Evolutionary conservation across 1,140 invertebrate genomes (phyloP).

Genomic region (Eciton burchellii): DNA sequence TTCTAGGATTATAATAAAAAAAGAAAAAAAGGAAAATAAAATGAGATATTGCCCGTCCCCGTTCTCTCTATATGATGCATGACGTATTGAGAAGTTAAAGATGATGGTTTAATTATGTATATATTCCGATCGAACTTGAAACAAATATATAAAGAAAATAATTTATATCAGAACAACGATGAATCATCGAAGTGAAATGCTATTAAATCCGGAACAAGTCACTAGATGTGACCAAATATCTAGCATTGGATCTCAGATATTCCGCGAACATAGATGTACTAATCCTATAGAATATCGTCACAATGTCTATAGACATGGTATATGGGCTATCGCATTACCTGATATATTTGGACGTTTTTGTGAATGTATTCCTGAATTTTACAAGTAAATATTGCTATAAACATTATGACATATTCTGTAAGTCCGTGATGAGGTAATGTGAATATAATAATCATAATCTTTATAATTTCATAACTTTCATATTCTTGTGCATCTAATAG

Average conservation of each 20-base stretch:
- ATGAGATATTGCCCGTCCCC: constrained; percentile 57
- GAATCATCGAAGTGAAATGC: constrained; percentile 67
- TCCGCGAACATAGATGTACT: constrained; percentile 67
- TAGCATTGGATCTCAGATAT: constrained; percentile 66
- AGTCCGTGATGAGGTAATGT: too few species aligned
- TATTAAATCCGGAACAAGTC: constrained; percentile 76
- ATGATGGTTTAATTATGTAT: not conserved
- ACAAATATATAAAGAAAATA: too few species aligned
- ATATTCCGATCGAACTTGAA: not conserved
- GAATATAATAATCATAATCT: constrained; percentile 14
- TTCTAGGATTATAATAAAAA: too few species aligned
- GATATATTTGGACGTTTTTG: constrained; percentile 89
- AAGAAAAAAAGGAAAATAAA: too few species aligned
- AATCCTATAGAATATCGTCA: constrained; percentile 86
- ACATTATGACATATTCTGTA: too few species aligned
- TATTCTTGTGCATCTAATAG: too few species aligned
- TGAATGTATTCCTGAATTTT: constrained; percentile 91
- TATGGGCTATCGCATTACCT: constrained; percentile 90
- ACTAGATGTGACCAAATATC: constrained; percentile 76
- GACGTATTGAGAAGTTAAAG: not conserved
- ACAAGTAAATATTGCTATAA: constrained; percentile 86
- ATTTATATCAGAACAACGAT: constrained; percentile 77
- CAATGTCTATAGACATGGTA: constrained; percentile 91
- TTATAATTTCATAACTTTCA: not conserved
- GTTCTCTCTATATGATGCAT: constrained; percentile 69